Percentiles rank a stretch among this genome's conserved stretches.
phyloP scores from a whole-genome alignment of 1,140 invertebrate genomes.

The Limonius californicus region DNA sequence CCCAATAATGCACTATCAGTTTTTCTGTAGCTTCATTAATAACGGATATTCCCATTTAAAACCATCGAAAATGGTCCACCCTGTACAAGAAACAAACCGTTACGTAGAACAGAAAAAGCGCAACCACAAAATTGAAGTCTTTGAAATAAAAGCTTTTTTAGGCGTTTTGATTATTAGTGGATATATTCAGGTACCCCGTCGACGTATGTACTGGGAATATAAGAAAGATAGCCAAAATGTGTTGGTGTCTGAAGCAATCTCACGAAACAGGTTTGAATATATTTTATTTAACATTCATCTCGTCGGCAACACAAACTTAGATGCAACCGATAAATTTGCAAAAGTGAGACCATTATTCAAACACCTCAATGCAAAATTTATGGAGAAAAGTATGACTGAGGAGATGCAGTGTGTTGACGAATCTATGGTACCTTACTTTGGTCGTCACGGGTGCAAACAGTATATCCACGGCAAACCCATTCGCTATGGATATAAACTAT shows the following conservation, averaged over 20 bases:
- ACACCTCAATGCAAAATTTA: conserved; percentile 16
- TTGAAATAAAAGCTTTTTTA: conserved; percentile 14
- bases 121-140: background rate
- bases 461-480: conserved; percentile 28
- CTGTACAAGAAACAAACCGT: too few species aligned
- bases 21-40: too few species aligned
- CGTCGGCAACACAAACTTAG: background rate
- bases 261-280: conserved; percentile 15
- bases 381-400: conserved; percentile 11
- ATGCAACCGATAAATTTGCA: conserved; percentile 18
- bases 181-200: background rate
- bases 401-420: conserved; percentile 26
- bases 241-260: background rate
- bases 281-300: conserved; percentile 18
- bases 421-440: conserved; percentile 32
- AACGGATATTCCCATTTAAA: too few species aligned
- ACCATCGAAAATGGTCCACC: too few species aligned
- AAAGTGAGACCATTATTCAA: conserved; percentile 16
- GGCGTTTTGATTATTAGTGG: conserved; percentile 8
- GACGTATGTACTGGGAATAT: conserved; percentile 7
- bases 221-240: conserved; percentile 8
- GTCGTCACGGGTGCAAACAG: conserved; percentile 29
- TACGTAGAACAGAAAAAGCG: too few species aligned
- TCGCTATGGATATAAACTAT: conserved; percentile 24
- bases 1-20: too few species aligned